Evolutionary conservation across 2,113 vertebrate species (phyloP).

Genomic region (Dryoscopus gambensis): DNA sequence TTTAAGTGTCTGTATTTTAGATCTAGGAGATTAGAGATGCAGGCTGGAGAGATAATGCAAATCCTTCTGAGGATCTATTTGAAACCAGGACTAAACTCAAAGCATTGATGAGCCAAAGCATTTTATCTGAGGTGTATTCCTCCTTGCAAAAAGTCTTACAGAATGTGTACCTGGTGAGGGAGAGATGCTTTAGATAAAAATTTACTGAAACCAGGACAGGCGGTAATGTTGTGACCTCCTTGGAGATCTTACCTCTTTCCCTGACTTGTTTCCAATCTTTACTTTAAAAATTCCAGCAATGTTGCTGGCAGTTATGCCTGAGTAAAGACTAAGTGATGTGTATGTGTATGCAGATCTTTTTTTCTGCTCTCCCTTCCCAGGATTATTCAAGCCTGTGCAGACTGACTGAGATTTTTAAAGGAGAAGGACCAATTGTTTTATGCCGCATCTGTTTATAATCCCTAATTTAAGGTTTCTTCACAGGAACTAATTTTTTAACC

Average conservation of each 20-base stretch:
- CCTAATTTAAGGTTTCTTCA: conserved; percentile 15
- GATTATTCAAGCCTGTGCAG: not conserved
- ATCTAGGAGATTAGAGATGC: not conserved
- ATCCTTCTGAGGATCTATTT: not conserved
- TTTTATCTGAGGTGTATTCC: not conserved
- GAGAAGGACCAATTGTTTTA: not conserved
- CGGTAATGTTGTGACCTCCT: not conserved
- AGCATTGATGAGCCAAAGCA: not conserved
- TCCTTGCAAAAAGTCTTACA: not conserved
- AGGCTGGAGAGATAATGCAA: not conserved
- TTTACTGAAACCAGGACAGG: not conserved
- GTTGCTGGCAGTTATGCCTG: not conserved
- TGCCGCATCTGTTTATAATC: not conserved
- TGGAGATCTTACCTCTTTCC: not conserved
- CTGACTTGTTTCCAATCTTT: not conserved
- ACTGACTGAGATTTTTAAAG: not conserved
- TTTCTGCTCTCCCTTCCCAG: not conserved
- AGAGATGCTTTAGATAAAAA: not conserved
- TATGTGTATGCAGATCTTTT: not conserved
- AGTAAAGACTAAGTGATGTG: not conserved
- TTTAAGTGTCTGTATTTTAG: not conserved
- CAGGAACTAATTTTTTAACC: conserved; percentile 15
- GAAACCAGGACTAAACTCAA: not conserved
- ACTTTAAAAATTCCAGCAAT: not conserved
- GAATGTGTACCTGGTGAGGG: not conserved